Conservation (phyloP, 2,888 invertebrate species). For the Ormyrus thymus region DNA sequence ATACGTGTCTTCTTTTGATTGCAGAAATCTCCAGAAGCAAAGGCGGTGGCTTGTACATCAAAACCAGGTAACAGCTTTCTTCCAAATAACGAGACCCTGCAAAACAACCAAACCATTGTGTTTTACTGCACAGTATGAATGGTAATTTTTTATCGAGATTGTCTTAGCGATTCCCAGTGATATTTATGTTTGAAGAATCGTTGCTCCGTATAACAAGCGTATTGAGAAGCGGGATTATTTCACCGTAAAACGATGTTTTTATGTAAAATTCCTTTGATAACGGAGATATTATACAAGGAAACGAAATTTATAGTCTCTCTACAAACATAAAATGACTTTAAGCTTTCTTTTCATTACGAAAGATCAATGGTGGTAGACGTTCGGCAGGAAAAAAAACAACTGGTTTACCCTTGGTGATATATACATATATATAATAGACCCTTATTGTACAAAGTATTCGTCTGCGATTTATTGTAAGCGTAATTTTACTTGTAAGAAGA, state of each 20-base stretch:
- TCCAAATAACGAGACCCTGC: conserved; percentile 66
- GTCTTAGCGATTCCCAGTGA: conserved; percentile 29
- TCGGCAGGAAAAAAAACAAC: conserved; percentile 12
- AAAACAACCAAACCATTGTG: conserved; percentile 67
- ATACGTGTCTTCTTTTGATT: conserved; percentile 55
- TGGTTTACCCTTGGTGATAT: conserved; percentile 48
- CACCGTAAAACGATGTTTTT: conserved; percentile 4
- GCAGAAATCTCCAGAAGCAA: conserved; percentile 60
- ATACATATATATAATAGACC: conserved; percentile 40
- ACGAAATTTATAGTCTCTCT: not conserved
- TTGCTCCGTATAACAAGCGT: not conserved
- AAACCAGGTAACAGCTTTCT: conserved; percentile 71
- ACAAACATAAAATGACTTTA: conserved; percentile 7
- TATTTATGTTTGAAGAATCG: conserved; percentile 28
- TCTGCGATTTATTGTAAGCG: conserved; percentile 47
- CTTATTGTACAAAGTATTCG: conserved; percentile 55
- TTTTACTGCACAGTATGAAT: conserved; percentile 72
- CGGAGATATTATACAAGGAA: conserved; percentile 12
- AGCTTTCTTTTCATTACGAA: not conserved
- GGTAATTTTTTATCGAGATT: conserved; percentile 45
- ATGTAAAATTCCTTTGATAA: conserved; percentile 12
- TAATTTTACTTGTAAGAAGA: conserved; percentile 45
- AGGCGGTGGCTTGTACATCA: conserved; percentile 58
- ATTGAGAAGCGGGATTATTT: no score
- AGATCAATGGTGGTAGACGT: conserved; percentile 4